Percentiles rank a stretch among this genome's conserved stretches.
These are phyloP conservation scores for Oceanodroma tethys DNA, from an alignment of 2,113 vertebrate species.

Conservation along the genomic window DNA sequence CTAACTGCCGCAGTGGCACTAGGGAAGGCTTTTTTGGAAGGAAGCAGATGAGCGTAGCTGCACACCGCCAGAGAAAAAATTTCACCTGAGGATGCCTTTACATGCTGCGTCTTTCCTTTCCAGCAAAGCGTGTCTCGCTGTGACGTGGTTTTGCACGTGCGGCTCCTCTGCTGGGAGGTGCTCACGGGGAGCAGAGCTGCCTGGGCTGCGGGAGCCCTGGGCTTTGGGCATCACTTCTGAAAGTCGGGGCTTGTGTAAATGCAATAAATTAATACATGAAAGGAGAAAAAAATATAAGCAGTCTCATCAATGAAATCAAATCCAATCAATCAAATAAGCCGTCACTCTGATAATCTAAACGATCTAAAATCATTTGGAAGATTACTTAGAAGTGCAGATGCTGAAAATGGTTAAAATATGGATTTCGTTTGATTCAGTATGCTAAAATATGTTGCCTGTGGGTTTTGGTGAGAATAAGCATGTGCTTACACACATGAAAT, in stretches of 20 bases:
- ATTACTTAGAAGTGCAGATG: not conserved
- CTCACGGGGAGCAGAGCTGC: accelerated
- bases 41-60: not conserved
- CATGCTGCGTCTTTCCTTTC: not conserved
- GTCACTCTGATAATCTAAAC: not conserved
- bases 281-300: not conserved
- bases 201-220: not conserved
- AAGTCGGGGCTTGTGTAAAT: not conserved
- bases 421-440: not conserved
- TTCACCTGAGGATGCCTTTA: not conserved
- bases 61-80: not conserved
- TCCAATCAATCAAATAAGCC: not conserved
- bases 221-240: not conserved
- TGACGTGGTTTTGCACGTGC: accelerated
- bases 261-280: not conserved
- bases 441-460: not conserved
- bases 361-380: not conserved
- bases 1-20: not conserved
- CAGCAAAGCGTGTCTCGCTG: accelerated
- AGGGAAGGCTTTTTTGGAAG: not conserved
- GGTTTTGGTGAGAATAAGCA: not conserved
- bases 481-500: not conserved
- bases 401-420: not conserved
- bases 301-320: not conserved
- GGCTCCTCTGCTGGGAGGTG: not conserved